phyloP scores from a whole-genome alignment of 2,113 vertebrate species.

The Willisornis vidua region DNA sequence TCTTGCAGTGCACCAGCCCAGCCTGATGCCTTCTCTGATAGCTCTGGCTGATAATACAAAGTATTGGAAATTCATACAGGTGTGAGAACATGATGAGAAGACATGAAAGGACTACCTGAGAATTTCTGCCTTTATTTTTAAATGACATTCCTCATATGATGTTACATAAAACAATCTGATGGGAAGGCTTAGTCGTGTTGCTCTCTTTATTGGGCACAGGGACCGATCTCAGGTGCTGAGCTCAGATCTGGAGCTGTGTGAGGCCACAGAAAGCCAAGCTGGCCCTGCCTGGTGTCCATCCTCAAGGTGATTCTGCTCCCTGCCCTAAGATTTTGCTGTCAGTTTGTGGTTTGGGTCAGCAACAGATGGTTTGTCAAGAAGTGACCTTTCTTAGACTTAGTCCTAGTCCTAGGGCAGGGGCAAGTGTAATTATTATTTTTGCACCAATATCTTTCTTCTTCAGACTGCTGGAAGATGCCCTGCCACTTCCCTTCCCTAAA shows the following conservation, averaged over 20 bases:
- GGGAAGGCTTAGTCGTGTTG: not conserved
- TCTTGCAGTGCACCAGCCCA: not conserved
- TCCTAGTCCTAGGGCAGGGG: not conserved
- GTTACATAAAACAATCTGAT: not conserved
- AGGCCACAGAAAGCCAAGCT: not conserved
- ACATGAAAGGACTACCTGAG: not conserved
- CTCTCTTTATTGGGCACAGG: not conserved
- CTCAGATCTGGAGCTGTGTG: not conserved
- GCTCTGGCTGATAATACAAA: not conserved
- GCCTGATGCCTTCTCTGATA: not conserved
- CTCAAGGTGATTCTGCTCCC: not conserved
- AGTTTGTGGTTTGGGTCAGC: not conserved
- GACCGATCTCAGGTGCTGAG: not conserved
- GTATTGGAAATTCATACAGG: not conserved
- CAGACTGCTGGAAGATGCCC: too few species aligned
- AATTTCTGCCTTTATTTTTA: not conserved
- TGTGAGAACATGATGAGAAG: accelerated
- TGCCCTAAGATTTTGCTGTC: not conserved
- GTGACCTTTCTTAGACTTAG: too few species aligned
- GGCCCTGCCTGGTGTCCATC: not conserved
- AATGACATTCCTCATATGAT: not conserved
- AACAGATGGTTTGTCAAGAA: not conserved
- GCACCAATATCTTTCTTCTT: not conserved
- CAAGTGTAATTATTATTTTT: not conserved
- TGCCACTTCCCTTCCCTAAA: not conserved